phyloP scores from a whole-genome alignment of 2,113 vertebrate genomes.

The Helogale parvula region DNA sequence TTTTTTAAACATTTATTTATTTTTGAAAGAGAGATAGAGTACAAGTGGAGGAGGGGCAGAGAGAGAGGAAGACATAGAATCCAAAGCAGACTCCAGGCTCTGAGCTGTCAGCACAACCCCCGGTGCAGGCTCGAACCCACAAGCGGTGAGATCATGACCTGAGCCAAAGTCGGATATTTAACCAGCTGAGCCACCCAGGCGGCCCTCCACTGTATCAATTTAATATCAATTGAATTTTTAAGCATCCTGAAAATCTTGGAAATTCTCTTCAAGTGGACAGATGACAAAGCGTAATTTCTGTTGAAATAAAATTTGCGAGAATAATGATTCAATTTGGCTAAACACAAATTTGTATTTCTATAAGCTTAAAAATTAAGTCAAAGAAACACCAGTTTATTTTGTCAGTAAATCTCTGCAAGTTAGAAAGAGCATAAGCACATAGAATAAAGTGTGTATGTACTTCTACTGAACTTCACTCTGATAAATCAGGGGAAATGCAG shows the following conservation, averaged over 20 bases:
- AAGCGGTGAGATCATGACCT: too few species aligned
- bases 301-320: slow-evolving; percentile 2
- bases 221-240: neutral
- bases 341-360: neutral
- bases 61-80: too few species aligned
- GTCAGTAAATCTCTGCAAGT: neutral
- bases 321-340: neutral
- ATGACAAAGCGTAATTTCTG: neutral
- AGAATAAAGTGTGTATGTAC: neutral
- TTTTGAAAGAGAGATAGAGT: too few species aligned
- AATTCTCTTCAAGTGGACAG: neutral
- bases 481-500: neutral
- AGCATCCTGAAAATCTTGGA: neutral
- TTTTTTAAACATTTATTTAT: too few species aligned
- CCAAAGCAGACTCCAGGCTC: too few species aligned
- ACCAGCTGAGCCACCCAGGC: too few species aligned
- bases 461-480: neutral
- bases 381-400: neutral
- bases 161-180: too few species aligned
- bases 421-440: neutral
- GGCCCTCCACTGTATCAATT: neutral
- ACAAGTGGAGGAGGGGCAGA: too few species aligned
- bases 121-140: too few species aligned
- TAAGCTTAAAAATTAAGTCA: neutral
- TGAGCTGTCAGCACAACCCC: too few species aligned